phyloP scores from a whole-genome alignment of 1,140 invertebrate genomes.

The Drosophila ironensis region DNA sequence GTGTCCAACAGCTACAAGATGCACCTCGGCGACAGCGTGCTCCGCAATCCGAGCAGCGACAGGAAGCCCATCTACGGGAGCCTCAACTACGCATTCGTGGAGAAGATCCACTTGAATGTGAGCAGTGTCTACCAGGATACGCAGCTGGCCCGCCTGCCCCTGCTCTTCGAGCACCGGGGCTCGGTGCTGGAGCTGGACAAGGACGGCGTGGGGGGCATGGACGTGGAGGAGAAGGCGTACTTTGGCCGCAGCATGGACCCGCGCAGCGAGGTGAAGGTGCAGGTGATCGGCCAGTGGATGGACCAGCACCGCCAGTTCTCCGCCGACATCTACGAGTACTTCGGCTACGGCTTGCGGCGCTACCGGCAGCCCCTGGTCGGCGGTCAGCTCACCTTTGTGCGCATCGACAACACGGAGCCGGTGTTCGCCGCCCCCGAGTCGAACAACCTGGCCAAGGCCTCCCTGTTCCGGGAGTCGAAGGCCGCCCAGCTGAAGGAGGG shows the following conservation, averaged over 20 bases:
- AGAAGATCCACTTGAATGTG: conserved; percentile 64
- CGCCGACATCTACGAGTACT: conserved; percentile 75
- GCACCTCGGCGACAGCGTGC: conserved; percentile 44
- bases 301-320: conserved; percentile 66
- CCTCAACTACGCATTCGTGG: conserved; percentile 64
- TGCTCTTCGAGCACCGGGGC: conserved; percentile 67
- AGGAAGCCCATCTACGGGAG: conserved; percentile 73
- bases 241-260: conserved; percentile 73
- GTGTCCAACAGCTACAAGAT: conserved; percentile 72
- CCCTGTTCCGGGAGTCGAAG: conserved; percentile 42
- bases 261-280: conserved; percentile 60
- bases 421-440: conserved; percentile 68
- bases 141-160: conserved; percentile 41
- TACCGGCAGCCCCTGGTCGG: conserved; percentile 37
- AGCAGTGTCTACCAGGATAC: conserved; percentile 40
- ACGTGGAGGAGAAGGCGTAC: conserved; percentile 64
- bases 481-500: conserved; percentile 24
- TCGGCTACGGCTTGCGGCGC: conserved; percentile 54
- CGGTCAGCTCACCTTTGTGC: conserved; percentile 52
- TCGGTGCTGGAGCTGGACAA: conserved; percentile 61
- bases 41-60: conserved; percentile 64
- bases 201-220: conserved; percentile 60
- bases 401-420: conserved; percentile 69
- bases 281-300: conserved; percentile 73
- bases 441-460: conserved; percentile 52